Evolutionary conservation across 2,113 vertebrate species (phyloP).

Genomic region (Sclerurus mexicanus): DNA sequence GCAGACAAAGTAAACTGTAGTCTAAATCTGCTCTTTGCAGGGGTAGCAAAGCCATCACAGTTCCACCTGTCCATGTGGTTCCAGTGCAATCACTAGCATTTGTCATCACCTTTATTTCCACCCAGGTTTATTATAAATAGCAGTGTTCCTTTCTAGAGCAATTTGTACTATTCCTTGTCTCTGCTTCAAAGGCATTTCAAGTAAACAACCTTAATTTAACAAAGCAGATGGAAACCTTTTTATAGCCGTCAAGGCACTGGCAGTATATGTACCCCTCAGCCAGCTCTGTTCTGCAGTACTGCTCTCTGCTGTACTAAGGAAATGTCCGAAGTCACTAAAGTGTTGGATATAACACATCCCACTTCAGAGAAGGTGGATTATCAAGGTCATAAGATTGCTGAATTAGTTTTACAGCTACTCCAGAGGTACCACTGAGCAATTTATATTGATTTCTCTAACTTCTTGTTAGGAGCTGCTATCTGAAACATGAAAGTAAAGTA

Average conservation of each 20-base stretch:
- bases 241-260: conserved; percentile 16
- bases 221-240: conserved; percentile 65
- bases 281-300: background rate
- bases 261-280: background rate
- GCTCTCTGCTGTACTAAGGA: background rate
- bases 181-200: conserved; percentile 22
- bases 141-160: background rate
- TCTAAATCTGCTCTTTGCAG: background rate
- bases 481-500: background rate
- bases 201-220: conserved; percentile 62
- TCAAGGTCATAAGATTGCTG: background rate
- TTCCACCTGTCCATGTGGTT: background rate
- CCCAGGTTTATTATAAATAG: background rate
- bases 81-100: background rate
- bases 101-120: background rate
- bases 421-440: background rate
- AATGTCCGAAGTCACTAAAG: background rate
- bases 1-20: background rate
- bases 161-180: background rate
- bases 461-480: background rate
- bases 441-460: background rate
- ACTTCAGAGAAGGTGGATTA: background rate
- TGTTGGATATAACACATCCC: background rate
- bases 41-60: background rate
- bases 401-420: background rate